Conservation (phyloP, 2,888 invertebrate genomes). For the Drosophila prostipennis region DNA sequence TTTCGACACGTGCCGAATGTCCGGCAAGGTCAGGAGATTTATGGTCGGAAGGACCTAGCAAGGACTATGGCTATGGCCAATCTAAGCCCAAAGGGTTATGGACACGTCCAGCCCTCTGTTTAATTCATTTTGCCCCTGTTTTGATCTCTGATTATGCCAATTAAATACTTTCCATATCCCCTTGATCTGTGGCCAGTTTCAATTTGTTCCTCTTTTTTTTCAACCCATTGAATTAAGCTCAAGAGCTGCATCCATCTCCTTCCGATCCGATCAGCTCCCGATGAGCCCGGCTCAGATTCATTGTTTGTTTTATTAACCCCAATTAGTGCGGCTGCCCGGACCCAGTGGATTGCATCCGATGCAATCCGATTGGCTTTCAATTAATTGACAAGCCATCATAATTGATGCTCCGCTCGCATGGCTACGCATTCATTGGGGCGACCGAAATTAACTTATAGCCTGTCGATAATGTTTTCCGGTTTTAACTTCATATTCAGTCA, state of each 20-base stretch:
- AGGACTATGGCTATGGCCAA: background rate
- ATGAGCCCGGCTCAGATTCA: constrained; percentile 14
- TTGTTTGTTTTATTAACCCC: constrained; percentile 58
- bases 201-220: too few relatives aligned
- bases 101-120: constrained; percentile 18
- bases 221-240: constrained; percentile 20
- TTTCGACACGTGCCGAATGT: constrained; percentile 64
- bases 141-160: constrained; percentile 34
- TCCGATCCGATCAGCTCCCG: constrained; percentile 37
- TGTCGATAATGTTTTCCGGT: constrained; percentile 1
- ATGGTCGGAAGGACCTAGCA: constrained; percentile 17
- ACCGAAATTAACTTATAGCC: constrained; percentile 16
- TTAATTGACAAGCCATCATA: constrained; percentile 69
- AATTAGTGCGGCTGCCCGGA: constrained; percentile 47
- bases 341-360: constrained; percentile 23
- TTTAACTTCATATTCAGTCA: constrained; percentile 6
- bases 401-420: constrained; percentile 59
- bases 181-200: constrained; percentile 18
- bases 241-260: constrained; percentile 10
- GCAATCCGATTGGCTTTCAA: constrained; percentile 60
- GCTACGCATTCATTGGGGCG: constrained; percentile 26
- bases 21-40: constrained; percentile 33
- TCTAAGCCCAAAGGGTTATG: constrained; percentile 32
- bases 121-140: constrained; percentile 20
- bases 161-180: constrained; percentile 16